Evolutionary conservation across 2,113 vertebrate species (phyloP).

Genomic region (Motacilla alba): DNA sequence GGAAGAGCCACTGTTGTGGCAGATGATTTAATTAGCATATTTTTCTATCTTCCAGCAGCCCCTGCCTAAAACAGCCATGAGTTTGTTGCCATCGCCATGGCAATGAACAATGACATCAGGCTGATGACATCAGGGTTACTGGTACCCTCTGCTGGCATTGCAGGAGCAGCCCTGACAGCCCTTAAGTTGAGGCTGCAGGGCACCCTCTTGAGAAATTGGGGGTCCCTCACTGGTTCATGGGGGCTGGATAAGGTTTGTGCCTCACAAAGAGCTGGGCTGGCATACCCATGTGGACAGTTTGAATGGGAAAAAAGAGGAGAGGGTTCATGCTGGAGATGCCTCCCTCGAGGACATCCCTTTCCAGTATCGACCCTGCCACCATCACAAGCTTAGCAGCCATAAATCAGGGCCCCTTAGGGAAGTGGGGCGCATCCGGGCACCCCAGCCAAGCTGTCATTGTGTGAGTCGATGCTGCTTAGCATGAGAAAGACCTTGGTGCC

Average conservation of each 20-base stretch:
- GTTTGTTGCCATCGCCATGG: background rate
- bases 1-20: background rate
- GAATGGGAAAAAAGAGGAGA: background rate
- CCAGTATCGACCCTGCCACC: background rate
- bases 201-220: background rate
- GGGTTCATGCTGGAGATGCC: background rate
- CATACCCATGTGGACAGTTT: background rate
- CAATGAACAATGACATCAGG: background rate
- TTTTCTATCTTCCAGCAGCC: background rate
- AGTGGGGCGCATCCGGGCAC: constrained; percentile 58
- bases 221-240: background rate
- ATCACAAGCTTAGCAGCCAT: constrained; percentile 37
- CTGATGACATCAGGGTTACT: background rate
- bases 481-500: constrained; percentile 62
- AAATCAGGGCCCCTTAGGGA: constrained; percentile 47
- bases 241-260: background rate
- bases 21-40: background rate
- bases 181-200: background rate
- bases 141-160: background rate
- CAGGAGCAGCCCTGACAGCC: background rate
- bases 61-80: background rate
- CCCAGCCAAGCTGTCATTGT: constrained; percentile 59
- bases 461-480: constrained; percentile 44
- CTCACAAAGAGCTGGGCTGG: background rate
- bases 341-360: background rate